Evolutionary conservation across 92 coral and sea anemone genomes (phyloP), one percentile per base, ranked within the genome.

Genomic region (Phenganax subtilis): DNA sequence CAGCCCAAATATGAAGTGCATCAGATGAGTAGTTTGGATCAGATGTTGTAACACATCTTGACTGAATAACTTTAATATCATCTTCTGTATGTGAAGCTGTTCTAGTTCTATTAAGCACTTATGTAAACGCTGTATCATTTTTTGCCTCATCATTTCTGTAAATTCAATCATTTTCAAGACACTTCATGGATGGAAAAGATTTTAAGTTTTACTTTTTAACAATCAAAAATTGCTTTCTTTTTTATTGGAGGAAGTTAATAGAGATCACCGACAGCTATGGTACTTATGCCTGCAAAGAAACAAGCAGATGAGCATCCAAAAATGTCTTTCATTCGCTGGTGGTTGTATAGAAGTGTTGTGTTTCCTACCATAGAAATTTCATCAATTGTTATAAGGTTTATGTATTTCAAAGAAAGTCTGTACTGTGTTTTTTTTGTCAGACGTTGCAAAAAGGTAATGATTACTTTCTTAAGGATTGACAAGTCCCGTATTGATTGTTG

Each of bases 281-380:
- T 56, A 75, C 86, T 81, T 75, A 76, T 60, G 31, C 85, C 85
- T 28, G 85, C 87, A 85, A 85, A 88, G 70, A 86, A 8, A 75
- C 76, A 78, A 25, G 89, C 31, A 16, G 55, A 80, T 0, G 81
- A 28, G 6, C 88, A 75, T 9, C 77, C 91, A 88, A 88, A 88
- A 55, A 88, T 88, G 54, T 88, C 85, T 47, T 77, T 82, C 52
- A 88, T 57, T 86, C 88, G 77, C 47, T 85, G 83, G 76, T 88
- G 90, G 0, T 80, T 81, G 80, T 85, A 78, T 84, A n/a, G n/a
- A n/a, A n/a, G n/a, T n/a, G n/a, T n/a, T n/a, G n/a, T n/a, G n/a
- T n/a, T n/a, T n/a, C n/a, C n/a, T n/a, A n/a, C n/a, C n/a, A n/a
- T n/a, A n/a, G n/a, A n/a, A n/a, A n/a, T n/a, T n/a, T n/a, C n/a